Evolutionary conservation across 2,888 invertebrate species (phyloP), one percentile per base, ranked within the genome.

Genomic region (Spodoptera exigua): DNA sequence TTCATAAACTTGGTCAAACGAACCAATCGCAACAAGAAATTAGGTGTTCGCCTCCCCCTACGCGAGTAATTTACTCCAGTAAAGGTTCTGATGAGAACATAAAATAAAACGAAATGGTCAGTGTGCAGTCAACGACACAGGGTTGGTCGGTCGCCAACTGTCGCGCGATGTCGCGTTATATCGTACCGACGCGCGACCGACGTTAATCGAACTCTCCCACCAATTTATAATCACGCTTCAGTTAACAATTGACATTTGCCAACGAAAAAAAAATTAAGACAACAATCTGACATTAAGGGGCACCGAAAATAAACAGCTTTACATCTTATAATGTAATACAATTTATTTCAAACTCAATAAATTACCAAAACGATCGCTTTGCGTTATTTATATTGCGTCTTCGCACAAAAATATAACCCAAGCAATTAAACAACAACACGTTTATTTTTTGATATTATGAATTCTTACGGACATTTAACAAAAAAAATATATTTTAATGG

Each of bases 71-170:
- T 86, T 84, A 68, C 82, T 27, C 82, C 82, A 79, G 82, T 82
- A 87, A 88, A 86, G 86, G 86, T 88, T 85, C 88, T 89, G 90
- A 91, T 89, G 91, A 90, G 87, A 87, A 82, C 85, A 88, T 92
- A 89, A 91, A 93, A 92, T 91, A 91, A 92, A 92, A 91, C 81
- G 80, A 80, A 90, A 89, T 81, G 89, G 88, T 83, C 87, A 85
- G 78, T 82, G 79, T 81, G 76, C 78, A 80, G 85, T 67, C 81
- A 84, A 77, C 87, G 86, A 91, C 90, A 92, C 79, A 85, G 78
- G 84, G 87, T 92, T 93, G 92, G 93, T 91, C 82, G 83, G 69
- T 75, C 76, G 91, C 93, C 92, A 93, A 92, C 83, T 84, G 85
- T 82, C 85, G 79, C 80, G 74, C 71, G 75, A 69, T 64, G 72